Evolutionary conservation across 2,888 invertebrate species (phyloP), one percentile per base, ranked within the genome.

Genomic region (Dione vanillae): DNA sequence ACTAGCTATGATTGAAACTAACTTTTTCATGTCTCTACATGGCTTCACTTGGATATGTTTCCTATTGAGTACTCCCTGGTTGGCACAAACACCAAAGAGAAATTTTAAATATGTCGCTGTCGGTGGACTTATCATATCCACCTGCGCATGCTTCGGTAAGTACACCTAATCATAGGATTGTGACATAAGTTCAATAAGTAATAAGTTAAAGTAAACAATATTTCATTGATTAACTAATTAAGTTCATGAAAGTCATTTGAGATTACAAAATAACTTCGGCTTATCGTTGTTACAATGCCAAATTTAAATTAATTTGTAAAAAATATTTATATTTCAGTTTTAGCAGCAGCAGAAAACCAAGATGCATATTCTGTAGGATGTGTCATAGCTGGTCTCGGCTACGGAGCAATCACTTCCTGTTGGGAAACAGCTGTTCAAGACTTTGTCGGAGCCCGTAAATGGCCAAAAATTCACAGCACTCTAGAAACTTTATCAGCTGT

Each of bases 1-100:
- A 73, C 88, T 91, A 77, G 84, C 88, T 1, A 79, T 85, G 69
- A 83, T 85, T 6, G 93, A 93, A 74, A 82, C 87, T 2, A 91
- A 92, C 70, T 92, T 93, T 65, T 74, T 93, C 47, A 84, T 92
- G 82, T 89, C 93, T 0, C 79, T 93, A 43, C 89, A 90, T 75
- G 93, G 89, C 1, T 92, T 93, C 74, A 88, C 93, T 41, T 94
- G 94, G 94, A 80, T 93, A 76, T 91, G 93, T 78, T 92, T 93
- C 72, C 76, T 93, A 67, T 67, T 93, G 70, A 82, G 86, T 68
- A 91, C 90, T 9, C 93, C 93, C 8, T 93, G 93, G 93, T 75
- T 93, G 52, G 84, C 84, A 47, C 89, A 89, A 76, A 91, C 91
- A 0, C 85, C 88, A 7, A 94, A 92, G 74, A 85, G 90, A 35